A percentile compares a stretch with the other conserved stretches of the same genome.
These are phyloP conservation scores for Naja naja DNA, from an alignment of 2,113 vertebrate species.

Conservation along the genomic window DNA sequence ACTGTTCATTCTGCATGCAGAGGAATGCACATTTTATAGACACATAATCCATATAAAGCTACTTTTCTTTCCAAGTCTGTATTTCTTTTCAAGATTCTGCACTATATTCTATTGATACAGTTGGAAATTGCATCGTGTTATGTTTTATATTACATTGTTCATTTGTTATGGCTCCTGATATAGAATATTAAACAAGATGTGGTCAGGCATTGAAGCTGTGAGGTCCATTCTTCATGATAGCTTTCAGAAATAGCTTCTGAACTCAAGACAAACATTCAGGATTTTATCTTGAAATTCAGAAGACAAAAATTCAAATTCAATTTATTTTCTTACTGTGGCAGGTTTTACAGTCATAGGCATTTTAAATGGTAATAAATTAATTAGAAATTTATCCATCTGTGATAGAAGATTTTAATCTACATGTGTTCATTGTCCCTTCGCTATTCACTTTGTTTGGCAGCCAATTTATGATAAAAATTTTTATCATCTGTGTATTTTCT, in stretches of 20 bases:
- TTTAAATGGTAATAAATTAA: constrained; percentile 29
- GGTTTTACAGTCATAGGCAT: not conserved
- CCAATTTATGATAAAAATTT: not conserved
- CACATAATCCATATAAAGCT: not conserved
- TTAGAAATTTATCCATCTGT: not conserved
- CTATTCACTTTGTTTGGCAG: not conserved
- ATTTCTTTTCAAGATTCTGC: not conserved
- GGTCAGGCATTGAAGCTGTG: not conserved
- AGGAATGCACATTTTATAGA: not conserved
- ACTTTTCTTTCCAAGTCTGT: not conserved
- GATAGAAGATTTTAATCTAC: not conserved
- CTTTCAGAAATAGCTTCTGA: not conserved
- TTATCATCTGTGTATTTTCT: not conserved
- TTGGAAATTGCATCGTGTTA: accelerated
- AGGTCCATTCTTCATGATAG: not conserved
- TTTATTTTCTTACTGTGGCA: not conserved
- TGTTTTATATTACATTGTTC: accelerated
- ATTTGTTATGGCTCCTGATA: not conserved
- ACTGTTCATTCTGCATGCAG: not conserved
- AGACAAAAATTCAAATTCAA: not conserved
- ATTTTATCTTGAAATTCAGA: not conserved
- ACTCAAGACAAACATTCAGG: not conserved
- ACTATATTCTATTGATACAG: not conserved
- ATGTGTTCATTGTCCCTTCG: accelerated
- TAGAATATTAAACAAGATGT: not conserved